Conservation (phyloP, 35 echinoderm and acorn worm genomes). For the Amphiura filiformis region DNA sequence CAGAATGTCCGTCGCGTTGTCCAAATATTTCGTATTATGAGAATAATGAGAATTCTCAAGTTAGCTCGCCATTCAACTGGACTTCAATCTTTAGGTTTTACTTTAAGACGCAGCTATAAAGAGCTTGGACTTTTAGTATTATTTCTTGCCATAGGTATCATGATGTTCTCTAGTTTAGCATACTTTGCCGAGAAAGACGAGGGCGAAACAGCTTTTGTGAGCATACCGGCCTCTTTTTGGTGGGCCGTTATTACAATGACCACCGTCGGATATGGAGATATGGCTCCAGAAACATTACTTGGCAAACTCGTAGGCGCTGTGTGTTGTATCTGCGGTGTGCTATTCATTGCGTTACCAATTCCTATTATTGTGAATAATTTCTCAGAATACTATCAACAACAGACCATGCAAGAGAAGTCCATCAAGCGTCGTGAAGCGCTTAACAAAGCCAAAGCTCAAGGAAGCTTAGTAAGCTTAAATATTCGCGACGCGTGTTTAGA, state of each 20-base stretch:
- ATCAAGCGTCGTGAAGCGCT: slow-evolving; percentile 78
- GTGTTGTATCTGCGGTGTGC: slow-evolving; percentile 95
- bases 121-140: slow-evolving; percentile 87
- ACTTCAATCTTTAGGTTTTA: slow-evolving; percentile 84
- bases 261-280: slow-evolving; percentile 96
- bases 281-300: slow-evolving; percentile 63
- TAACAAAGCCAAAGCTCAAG: slow-evolving; percentile 73
- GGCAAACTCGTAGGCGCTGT: slow-evolving; percentile 87
- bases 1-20: slow-evolving; percentile 91
- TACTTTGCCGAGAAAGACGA: slow-evolving; percentile 97
- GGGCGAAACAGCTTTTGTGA: slow-evolving; percentile 51
- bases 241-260: slow-evolving; percentile 99
- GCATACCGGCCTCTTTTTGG: slow-evolving; percentile 96
- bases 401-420: slow-evolving; percentile 78
- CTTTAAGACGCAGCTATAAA: slow-evolving; percentile 87
- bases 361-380: slow-evolving; percentile 99
- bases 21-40: slow-evolving; percentile 97
- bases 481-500: slow-evolving; percentile 38
- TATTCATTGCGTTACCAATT: slow-evolving; percentile 95
- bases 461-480: slow-evolving; percentile 84
- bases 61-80: slow-evolving; percentile 93
- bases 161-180: slow-evolving; percentile 97
- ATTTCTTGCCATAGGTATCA: slow-evolving; percentile 91
- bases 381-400: slow-evolving; percentile 94
- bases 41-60: slow-evolving; percentile 97